Conservation (phyloP, 2,113 vertebrate species). For the Melanocharis versteri region DNA sequence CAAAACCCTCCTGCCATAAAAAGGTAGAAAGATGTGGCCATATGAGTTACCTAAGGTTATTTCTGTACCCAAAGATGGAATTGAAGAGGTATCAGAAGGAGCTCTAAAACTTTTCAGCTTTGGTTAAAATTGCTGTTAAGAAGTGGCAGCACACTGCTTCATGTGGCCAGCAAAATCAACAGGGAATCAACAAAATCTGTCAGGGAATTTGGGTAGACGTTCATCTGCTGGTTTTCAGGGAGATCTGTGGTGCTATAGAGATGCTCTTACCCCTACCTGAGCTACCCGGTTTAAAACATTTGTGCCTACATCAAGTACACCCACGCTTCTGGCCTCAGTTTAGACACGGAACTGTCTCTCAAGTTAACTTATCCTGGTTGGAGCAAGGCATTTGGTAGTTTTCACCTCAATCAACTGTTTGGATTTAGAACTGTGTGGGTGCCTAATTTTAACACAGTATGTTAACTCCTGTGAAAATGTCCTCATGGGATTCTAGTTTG, state of each 20-base stretch:
- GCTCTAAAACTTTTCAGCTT: not conserved
- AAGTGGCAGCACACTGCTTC: not conserved
- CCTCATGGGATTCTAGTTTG: not conserved
- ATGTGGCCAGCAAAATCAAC: not conserved
- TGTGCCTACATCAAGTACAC: not conserved
- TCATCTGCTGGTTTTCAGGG: not conserved
- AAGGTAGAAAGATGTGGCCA: not conserved
- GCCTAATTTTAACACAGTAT: slow-evolving; percentile 23
- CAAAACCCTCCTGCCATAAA: not conserved
- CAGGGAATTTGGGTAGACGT: not conserved
- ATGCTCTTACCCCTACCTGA: not conserved
- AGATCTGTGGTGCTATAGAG: not conserved
- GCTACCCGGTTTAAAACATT: not conserved
- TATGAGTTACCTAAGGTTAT: not conserved
- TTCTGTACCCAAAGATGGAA: not conserved
- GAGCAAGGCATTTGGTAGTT: slow-evolving; percentile 12
- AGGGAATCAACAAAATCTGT: not conserved
- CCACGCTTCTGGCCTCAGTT: slow-evolving; percentile 27
- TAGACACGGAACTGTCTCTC: not conserved
- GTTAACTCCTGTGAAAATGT: slow-evolving; percentile 23
- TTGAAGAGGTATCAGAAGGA: not conserved
- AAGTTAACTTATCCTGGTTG: slow-evolving; percentile 12
- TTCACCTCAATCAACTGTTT: slow-evolving; percentile 42
- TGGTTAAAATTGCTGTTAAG: not conserved
- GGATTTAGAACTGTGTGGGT: slow-evolving; percentile 50